Percentiles rank a stretch among this genome's conserved stretches.
Evolutionary conservation across 1,140 invertebrate genomes (phyloP).

Genomic region (Acromyrmex echinatior): DNA sequence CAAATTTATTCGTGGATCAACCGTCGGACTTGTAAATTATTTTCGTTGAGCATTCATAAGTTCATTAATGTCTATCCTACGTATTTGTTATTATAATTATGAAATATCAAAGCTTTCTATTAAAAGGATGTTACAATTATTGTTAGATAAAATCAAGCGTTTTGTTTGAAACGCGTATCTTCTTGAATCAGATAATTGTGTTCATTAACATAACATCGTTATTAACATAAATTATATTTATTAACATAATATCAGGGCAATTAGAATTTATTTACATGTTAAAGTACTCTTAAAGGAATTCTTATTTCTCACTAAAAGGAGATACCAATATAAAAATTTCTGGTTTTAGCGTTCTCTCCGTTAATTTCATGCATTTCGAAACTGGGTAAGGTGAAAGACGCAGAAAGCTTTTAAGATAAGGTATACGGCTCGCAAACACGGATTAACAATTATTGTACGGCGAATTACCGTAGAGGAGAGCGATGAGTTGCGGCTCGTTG

Average conservation of each 20-base stretch:
- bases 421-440: constrained; percentile 1
- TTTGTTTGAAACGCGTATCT: background rate
- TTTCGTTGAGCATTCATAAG: background rate
- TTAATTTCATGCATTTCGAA: background rate
- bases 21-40: background rate
- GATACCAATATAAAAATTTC: background rate
- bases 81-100: background rate
- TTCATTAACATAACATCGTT: background rate
- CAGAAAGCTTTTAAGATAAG: background rate
- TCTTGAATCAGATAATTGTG: background rate
- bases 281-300: background rate
- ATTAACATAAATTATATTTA: background rate
- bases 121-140: background rate
- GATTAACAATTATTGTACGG: constrained; percentile 11
- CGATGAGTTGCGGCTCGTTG: background rate
- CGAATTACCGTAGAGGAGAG: background rate
- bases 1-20: constrained; percentile 3
- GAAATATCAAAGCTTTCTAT: background rate
- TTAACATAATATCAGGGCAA: background rate
- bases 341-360: background rate
- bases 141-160: background rate
- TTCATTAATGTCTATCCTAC: background rate
- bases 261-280: background rate
- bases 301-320: background rate
- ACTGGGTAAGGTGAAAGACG: background rate